These are phyloP conservation scores for Cataglyphis hispanica DNA, from an alignment of 1,140 invertebrate genomes.

Conservation along the genomic window DNA sequence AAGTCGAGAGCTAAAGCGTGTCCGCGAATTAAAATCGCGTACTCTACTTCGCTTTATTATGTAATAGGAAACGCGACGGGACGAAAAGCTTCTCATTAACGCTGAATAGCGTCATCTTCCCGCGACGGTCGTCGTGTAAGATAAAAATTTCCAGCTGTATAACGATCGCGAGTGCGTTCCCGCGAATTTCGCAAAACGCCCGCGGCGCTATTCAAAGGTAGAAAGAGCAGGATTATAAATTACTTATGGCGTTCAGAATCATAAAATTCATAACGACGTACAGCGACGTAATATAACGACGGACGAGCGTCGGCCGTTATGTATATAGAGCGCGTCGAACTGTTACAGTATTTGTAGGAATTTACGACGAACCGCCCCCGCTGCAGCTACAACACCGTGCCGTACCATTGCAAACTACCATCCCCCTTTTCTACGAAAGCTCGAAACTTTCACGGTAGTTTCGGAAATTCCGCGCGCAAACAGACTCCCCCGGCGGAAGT, in stretches of 20 bases:
- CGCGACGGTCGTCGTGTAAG: not conserved
- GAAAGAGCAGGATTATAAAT: constrained; percentile 60
- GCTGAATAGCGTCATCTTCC: constrained; percentile 11
- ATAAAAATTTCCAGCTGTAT: constrained; percentile 9
- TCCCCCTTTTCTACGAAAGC: constrained; percentile 28
- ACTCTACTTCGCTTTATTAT: not conserved
- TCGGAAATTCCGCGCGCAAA: constrained; percentile 57
- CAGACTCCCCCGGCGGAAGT: constrained; percentile 48
- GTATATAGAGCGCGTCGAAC: constrained; percentile 34
- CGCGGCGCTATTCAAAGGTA: constrained; percentile 16
- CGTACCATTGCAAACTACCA: constrained; percentile 42
- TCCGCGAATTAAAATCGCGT: not conserved
- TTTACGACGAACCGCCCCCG: constrained; percentile 55
- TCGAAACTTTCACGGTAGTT: constrained; percentile 62
- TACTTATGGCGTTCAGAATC: constrained; percentile 48
- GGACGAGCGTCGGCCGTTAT: constrained; percentile 50
- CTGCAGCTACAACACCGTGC: constrained; percentile 17
- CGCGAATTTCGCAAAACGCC: constrained; percentile 12
- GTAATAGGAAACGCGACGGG: not conserved
- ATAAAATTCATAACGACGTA: constrained; percentile 68
- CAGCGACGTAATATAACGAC: constrained; percentile 60
- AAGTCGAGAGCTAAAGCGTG: not conserved
- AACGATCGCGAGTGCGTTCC: not conserved
- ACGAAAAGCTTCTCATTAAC: constrained; percentile 24
- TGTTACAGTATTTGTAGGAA: constrained; percentile 67